Conservation (phyloP, 2,113 vertebrate genomes). For the Cettia cetti region DNA sequence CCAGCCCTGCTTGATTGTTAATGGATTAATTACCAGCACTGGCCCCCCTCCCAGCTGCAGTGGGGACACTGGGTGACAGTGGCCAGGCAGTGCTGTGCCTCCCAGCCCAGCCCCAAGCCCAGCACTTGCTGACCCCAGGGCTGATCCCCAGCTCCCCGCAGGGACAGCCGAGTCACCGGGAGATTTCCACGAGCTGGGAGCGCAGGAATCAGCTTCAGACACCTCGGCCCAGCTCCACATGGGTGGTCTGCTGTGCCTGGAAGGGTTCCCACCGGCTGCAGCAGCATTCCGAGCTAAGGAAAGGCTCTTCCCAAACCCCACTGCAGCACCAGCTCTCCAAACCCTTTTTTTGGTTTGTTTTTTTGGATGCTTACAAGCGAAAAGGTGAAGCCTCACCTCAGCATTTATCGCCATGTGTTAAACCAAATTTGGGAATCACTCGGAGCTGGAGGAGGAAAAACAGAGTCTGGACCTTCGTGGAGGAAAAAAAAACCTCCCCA, state of each 20-base stretch:
- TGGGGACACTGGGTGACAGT: not conserved
- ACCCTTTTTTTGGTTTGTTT: not conserved
- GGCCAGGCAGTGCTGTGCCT: fast-evolving
- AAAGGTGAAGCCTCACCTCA: not conserved
- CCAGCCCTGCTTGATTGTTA: not conserved
- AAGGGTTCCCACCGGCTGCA: conserved; percentile 13
- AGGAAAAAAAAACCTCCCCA: not conserved
- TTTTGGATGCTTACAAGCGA: not conserved
- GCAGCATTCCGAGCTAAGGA: not conserved
- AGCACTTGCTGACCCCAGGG: not conserved
- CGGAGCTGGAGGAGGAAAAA: not conserved
- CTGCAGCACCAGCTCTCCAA: not conserved
- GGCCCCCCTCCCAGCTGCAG: not conserved
- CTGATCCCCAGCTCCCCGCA: not conserved
- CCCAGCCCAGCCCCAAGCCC: not conserved
- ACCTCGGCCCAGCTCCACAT: not conserved
- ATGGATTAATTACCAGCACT: not conserved
- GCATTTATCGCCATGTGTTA: fast-evolving
- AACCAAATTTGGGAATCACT: not conserved
- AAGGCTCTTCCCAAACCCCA: not conserved
- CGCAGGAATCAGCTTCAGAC: conserved; percentile 7
- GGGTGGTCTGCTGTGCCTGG: conserved; percentile 45
- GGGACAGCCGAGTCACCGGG: not conserved
- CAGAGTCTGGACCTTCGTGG: not conserved
- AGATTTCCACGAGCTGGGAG: not conserved